Evolutionary conservation across 2,888 invertebrate genomes (phyloP), one percentile per base, ranked within the genome.

Genomic region (Oxystoma pomonae): DNA sequence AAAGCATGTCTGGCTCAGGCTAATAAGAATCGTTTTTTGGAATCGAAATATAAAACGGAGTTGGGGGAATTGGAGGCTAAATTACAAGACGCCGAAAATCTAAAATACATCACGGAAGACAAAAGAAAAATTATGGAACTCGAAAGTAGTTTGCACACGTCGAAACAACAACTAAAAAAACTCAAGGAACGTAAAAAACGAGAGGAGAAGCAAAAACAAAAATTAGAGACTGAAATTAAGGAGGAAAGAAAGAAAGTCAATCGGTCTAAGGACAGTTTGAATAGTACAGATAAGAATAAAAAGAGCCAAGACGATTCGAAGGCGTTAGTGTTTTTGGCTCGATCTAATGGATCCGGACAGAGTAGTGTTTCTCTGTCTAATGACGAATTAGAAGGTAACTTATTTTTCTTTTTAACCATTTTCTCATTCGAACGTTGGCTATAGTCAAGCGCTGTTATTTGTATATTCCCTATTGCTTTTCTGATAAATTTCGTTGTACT

Each of bases 161-260:
- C 90, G 0, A 89, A 88, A 73, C 90, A 90, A 73, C 88, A 91
- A 75, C 84, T 91, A 74, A 90, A 91, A 59, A 89, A 89, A 73
- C 80, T 91, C 57, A 88, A 88, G 74, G 87, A 88, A 73, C 87
- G 89, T 72, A 83, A 90, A 18, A 87, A 87, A 69, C 88, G 89
- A 72, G 90, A 92, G 70, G 89, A 90, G 69, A 90, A 90, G 74
- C 81, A 87, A 7, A 89, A 87, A 72, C 85, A 85, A 66, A 86
- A 86, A 55, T 81, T 90, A 69, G 90, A 91, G 75, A 80, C 83
- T 63, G 89, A 90, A 77, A 77, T 90, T 53, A 84, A 82, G 57
- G 78, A 78, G 17, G 81, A 86, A 67, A 82, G 83, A 62, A 81
- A 73, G 72, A 85, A 77, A 58, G 59, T 59, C 17, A 69, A 62